Evolutionary conservation across 2,113 vertebrate genomes (phyloP), one percentile per base, ranked within the genome.

Genomic region (Panthera uncia): DNA sequence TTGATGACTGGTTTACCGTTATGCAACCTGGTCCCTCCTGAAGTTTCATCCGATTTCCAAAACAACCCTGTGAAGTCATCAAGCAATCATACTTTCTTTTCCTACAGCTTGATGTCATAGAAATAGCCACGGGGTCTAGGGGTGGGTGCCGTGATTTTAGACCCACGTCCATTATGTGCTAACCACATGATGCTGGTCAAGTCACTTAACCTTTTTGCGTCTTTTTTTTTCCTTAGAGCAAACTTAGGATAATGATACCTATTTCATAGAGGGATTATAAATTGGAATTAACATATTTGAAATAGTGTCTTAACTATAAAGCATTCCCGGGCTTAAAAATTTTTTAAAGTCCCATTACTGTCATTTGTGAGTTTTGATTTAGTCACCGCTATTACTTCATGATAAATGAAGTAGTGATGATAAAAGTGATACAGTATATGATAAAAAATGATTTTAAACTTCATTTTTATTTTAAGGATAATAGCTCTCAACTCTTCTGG

Each of bases 111-210:
- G 55, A n/a, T 55, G 19, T 33, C 18, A 18, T 66, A 45, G 25
- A 18, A 82, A 31, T 31, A 80, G 23, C 25, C 25, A 2, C 7
- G 12, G 0, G 1, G 19, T 27, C 3, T 8, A 57, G 78, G 68
- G n/a, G 25, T 23, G 9, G 48, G 14, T 74, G 18, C 21, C 31
- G 61, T 66, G 11, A 1, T 65, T 25, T 21, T 57, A 94, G 21
- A 23, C 7, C 3, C 10, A 25, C 0, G 2, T 50, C 14, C 10
- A 2, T 61, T 63, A 38, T 19, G 1, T 48, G 14, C 10, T 71
- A 89, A 36, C 3, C n/a, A 31, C 7, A 5, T 65, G 52, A 66
- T 15, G 36, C 6, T 52, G 38, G 36, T 55, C 10, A 86, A 61
- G 23, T 88, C 48, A 52, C 31, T 82, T 36, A 76, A 36, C 5